Base-by-base conservation (phyloP, 2,888 invertebrate genomes). In the Bruchidius siliquastri region DNA sequence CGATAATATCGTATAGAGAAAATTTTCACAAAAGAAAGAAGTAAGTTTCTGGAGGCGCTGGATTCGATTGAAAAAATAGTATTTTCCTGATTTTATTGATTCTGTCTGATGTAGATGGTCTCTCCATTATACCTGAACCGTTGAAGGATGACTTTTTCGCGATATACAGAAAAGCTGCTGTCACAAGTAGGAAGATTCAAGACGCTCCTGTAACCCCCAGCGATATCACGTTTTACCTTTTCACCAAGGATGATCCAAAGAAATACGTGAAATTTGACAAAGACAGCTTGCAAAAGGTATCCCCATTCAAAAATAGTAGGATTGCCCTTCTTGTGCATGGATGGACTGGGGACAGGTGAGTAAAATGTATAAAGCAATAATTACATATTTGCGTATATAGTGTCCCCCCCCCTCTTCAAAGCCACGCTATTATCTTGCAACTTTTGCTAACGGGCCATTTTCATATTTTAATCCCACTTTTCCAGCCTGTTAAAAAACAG, bases 281-380 rank as follows among this genome's bases (percentile, higher is more conserved):
- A 71, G 71, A 78, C n/a, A 76, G 80, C 70, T 73, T 82, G 70
- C 49, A 49, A 13, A 73, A 78, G 22, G 69, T 76, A 26, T 71
- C 81, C 8, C 67, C 71, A 26, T 75, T 77, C 20, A 74, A 70
- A 20, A 76, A 76, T 21, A 79, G 74, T 18, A 76, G 76, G 71
- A 75, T 82, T 0, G 81, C 81, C 18, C 81, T 83, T 70, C 72
- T 83, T 20, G 79, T 83, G 32, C 83, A 83, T 71, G 83, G 82
- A 8, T 83, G 83, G 83, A 79, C 77, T 22, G 79, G 77, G 70
- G 81, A 76, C 67, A 75, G 79, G 67, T 49, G 13, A 49, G 26
- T 26, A 8, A 26, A 4, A 4, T 26, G 8, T 8, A 4, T 26
- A n/a, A n/a, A n/a, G n/a, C n/a, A n/a, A n/a, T n/a, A n/a, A n/a